Base-by-base conservation (phyloP, 2,797 vertebrate species). In the Dryobates pubescens region DNA sequence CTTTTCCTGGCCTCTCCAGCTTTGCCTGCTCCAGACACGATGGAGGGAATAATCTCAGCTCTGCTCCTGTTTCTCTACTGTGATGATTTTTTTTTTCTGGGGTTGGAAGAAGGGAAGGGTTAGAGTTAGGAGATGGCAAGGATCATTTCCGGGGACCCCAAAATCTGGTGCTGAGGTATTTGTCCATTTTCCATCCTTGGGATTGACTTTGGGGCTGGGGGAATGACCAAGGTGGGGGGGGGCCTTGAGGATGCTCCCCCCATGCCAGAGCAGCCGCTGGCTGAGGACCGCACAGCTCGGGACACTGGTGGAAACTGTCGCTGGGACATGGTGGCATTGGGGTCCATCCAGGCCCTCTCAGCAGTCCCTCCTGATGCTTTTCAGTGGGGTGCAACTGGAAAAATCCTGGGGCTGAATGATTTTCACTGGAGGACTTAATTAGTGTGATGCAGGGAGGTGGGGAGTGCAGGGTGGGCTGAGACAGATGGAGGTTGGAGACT, bases 151-250 rank as follows among this genome's bases (percentile, higher is more conserved):
- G 1, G 16, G 24, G 56, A 8, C 29, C 67, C 41, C 8, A 1
- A 61, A 73, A 78, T 4, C 41, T 43, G 47, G 7, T 12, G 27
- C 2, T 10, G 54, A 47, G 45, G 43, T 53, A 29, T 29, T 54
- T 0, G 0, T 29, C 30, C 36, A 26, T n/a, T 5, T 30, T 51
- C n/a, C 18, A 6, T 10, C 23, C 18, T 41, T 0, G 0, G 32
- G 29, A n/a, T 9, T 29, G 70, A 49, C 17, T 49, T n/a, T 34
- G 34, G 59, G 6, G 41, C 17, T n/a, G 41, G 71, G 20, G 56
- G 29, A 12, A 2, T 1, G 12, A 17, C 17, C 29, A 5, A 13
- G 24, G 6, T 3, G 7, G 29, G 53, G 29, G 53, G 51, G 19
- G 53, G 18, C 47, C n/a, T n/a, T 34, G 45, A 68, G 51, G 61